Percentiles rank a stretch among this genome's conserved stretches.
Evolutionary conservation across 2,113 vertebrate species (phyloP).

Genomic region (Phalacrocorax carbo): DNA sequence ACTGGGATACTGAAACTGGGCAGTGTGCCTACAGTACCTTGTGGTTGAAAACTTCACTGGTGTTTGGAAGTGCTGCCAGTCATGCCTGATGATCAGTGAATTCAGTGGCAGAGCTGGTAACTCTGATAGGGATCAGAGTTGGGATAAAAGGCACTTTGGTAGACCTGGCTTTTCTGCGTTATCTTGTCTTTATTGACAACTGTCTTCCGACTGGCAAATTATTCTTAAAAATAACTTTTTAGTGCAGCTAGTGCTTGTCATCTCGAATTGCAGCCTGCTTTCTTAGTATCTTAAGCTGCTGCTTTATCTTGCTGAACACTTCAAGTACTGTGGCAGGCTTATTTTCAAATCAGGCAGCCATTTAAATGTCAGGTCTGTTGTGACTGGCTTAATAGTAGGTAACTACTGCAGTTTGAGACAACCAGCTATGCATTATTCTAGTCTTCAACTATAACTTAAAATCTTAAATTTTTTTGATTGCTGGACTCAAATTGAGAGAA

Average conservation of each 20-base stretch:
- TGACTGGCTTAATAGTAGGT: background rate
- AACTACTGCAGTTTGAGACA: background rate
- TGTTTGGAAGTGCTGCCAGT: background rate
- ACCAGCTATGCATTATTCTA: background rate
- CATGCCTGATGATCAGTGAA: background rate
- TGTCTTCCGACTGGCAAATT: background rate
- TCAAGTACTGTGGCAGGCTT: background rate
- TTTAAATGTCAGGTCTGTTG: background rate
- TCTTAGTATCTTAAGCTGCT: background rate
- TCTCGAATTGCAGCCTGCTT: background rate
- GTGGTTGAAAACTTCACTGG: background rate
- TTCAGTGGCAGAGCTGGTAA: background rate
- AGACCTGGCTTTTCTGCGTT: background rate
- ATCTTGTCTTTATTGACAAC: background rate
- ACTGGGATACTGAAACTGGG: background rate
- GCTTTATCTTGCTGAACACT: background rate
- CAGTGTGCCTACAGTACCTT: background rate
- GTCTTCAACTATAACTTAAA: background rate
- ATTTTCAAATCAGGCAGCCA: background rate
- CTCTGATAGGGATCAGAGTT: background rate
- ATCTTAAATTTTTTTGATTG: background rate
- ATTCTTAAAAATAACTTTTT: background rate
- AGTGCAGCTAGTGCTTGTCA: background rate
- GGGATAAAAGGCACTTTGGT: background rate
- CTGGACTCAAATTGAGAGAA: background rate